Percentiles rank a stretch among this genome's conserved stretches.
Conservation (phyloP, 2,888 invertebrate species). For the Anticlea derivata region DNA sequence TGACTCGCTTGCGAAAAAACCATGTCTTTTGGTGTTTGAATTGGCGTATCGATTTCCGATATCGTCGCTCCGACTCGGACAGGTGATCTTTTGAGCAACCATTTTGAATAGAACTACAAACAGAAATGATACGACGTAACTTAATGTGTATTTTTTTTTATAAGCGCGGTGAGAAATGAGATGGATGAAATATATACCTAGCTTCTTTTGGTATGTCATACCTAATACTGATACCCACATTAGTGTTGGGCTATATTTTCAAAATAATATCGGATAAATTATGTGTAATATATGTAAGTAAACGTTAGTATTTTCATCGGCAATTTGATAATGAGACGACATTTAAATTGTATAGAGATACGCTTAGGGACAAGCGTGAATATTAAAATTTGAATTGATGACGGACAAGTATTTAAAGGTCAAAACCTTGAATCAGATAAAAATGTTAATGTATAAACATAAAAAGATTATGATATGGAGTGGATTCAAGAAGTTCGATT, state of each 20-base stretch:
- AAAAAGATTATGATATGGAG: constrained; percentile 33
- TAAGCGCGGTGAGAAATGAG: constrained; percentile 56
- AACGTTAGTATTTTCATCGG: too few relatives aligned
- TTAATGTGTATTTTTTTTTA: constrained; percentile 77
- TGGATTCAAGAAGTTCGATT: constrained; percentile 34
- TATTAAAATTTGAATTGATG: constrained; percentile 25
- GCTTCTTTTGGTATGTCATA: background rate
- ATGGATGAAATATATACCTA: constrained; percentile 20
- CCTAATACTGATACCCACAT: too few relatives aligned
- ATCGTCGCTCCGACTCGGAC: constrained; percentile 81
- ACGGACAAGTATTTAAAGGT: constrained; percentile 38
- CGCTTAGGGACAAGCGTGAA: constrained; percentile 19
- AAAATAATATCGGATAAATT: background rate
- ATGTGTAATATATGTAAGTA: background rate
- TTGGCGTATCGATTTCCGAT: constrained; percentile 72
- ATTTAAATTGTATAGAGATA: constrained; percentile 13
- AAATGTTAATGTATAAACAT: constrained; percentile 37
- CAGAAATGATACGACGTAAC: constrained; percentile 83
- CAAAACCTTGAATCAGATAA: constrained; percentile 44
- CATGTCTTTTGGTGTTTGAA: constrained; percentile 79
- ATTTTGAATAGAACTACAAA: constrained; percentile 84
- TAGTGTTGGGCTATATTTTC: too few relatives aligned
- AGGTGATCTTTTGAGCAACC: constrained; percentile 82
- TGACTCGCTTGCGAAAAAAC: constrained; percentile 83
- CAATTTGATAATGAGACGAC: constrained; percentile 10